Evolutionary conservation across 2,113 vertebrate genomes (phyloP).

Genomic region (Xyrauchen texanus): DNA sequence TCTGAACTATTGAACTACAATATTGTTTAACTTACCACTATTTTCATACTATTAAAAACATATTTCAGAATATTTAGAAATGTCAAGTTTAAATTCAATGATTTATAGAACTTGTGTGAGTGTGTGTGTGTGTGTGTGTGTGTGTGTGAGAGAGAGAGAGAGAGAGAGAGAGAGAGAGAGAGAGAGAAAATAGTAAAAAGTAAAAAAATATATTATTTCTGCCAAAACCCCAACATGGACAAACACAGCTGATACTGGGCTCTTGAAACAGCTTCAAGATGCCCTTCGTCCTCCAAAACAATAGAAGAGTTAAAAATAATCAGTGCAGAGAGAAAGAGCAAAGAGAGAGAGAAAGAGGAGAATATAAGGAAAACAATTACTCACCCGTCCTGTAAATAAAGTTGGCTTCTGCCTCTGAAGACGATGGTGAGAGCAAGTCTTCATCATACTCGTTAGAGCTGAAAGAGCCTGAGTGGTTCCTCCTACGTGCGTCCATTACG

Average conservation of each 20-base stretch:
- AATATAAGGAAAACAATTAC: constrained; percentile 38
- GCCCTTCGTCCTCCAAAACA: neutral
- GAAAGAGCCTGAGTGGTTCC: constrained; percentile 98
- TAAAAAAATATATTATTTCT: neutral
- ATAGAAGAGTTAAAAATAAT: neutral
- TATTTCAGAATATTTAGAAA: constrained; percentile 19
- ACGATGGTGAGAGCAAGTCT: constrained; percentile 93
- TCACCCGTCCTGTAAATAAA: constrained; percentile 96
- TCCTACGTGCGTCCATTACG: constrained; percentile 90
- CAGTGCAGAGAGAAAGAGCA: constrained; percentile 54
- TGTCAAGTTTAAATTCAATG: constrained; percentile 12
- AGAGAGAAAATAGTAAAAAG: too few relatives aligned
- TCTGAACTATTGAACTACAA: constrained; percentile 28
- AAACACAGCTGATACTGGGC: constrained; percentile 29
- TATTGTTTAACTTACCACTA: constrained; percentile 9
- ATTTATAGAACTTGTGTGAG: neutral
- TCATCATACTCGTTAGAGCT: constrained; percentile 99
- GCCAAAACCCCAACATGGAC: constrained; percentile 18
- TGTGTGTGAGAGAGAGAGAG: neutral
- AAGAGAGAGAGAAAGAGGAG: constrained; percentile 24
- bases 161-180: neutral
- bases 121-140: neutral
- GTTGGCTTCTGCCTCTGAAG: constrained; percentile 95
- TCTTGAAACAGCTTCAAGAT: constrained; percentile 28
- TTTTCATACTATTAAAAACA: constrained; percentile 35